Base-by-base conservation (phyloP, 2,888 invertebrate species). In the Pristionchus entomophagus region DNA sequence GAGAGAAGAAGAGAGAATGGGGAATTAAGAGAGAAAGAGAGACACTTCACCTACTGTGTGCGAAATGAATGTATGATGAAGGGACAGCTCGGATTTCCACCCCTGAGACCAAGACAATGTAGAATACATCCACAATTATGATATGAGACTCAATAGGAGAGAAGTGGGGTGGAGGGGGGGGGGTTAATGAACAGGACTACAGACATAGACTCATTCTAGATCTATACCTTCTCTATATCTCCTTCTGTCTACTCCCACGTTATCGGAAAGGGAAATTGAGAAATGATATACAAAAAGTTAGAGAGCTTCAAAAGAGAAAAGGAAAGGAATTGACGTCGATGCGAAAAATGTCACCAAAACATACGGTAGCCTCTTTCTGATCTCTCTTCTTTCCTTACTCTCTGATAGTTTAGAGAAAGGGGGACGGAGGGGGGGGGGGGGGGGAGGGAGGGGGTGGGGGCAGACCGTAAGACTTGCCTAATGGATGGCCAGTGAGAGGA, bases 51-150 rank as follows among this genome's bases (percentile, higher is more conserved):
- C 49, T 45, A 49, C 17, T 78, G 51, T 78, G 45, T 78, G 51
- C 78, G 29, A 78, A 78, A 51, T 78, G 78, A 78, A 78, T 78
- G 49, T 17, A 78, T 29, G 38, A 78, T 78, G 78, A 51, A n/a
- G 38, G n/a, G 22, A 41, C 6, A 73, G 69, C 5, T 73, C 69
- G 69, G 69, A 73, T 73, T 73, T 73, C 69, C 69, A 19, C 69
- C 69, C 69, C 41, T 41, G 69, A 65, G 26, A 65, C 62, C 32
- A 29, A 65, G 35, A 29, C n/a, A 65, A 65, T 65, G 62, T 29
- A 65, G 62, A 65, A 29, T 26, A 29, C 26, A 65, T 65, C 62
- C 32, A 35, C 29, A 35, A 65, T 65, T 65, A 65, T 65, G 62
- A 65, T 65, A 65, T 29, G 62, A 65, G 62, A 65, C 62, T 65